Base-by-base conservation (phyloP, 2,113 vertebrate genomes). In the Mormyrus iriodes region DNA sequence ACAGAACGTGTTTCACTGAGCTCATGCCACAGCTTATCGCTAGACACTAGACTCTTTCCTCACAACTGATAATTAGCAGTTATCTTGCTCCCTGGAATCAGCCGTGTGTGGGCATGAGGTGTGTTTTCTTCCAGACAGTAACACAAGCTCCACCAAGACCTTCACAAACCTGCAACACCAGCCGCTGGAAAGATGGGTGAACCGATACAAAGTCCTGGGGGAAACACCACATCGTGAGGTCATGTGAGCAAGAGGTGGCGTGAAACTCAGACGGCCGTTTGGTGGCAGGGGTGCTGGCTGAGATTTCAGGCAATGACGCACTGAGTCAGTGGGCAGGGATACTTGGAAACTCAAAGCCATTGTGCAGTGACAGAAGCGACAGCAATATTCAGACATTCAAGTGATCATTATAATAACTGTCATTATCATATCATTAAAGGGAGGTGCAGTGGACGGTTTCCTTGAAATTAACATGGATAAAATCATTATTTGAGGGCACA, bases 151-250 rank as follows among this genome's bases (percentile, higher is more conserved):
- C 88, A 90, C 89, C 88, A 21, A 85, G 87, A 24, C 46, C 3
- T 73, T 73, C 93, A 97, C 96, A 94, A 95, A 97, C 97, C 97
- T 97, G 96, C 61, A 92, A 92, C 90, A 94, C 94, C 91, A 95
- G 93, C 91, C 51, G 91, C 91, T 95, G 94, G 91, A 95, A 94
- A 92, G 95, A 92, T 69, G 94, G 94, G 49, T 55, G 85, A 86
- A 95, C 93, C 89, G 93, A 91, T 93, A 93, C 94, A 92, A 97
- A 96, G 91, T 97, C 97, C 97, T 98, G 94, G 92, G 73, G 91
- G 90, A 93, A 88, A 53, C 27, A 86, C 27, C 85, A 86, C 27
- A 86, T 27, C 8, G 31, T 86, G 27, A 86, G 27, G 10, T 44
- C 82, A 84, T 17, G 15, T 53, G 49, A 31, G 46, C 3, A 19